Evolutionary conservation across 2,113 vertebrate genomes (phyloP).

Genomic region (Steatornis caripensis): DNA sequence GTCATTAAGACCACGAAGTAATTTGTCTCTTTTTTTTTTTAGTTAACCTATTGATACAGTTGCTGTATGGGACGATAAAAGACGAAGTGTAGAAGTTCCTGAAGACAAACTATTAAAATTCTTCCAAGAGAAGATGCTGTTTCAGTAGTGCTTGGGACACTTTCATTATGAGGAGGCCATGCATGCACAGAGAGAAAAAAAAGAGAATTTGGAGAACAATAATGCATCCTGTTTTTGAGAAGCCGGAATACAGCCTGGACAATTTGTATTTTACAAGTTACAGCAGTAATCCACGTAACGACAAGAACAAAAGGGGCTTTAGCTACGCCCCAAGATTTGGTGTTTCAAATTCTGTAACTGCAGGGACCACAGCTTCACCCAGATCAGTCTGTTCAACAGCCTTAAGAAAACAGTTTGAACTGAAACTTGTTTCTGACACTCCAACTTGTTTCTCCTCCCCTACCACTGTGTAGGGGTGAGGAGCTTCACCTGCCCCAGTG

Average conservation of each 20-base stretch:
- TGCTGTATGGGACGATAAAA: not conserved
- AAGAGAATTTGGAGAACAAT: slow-evolving; percentile 39
- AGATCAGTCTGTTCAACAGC: accelerated
- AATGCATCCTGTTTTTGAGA: slow-evolving; percentile 55
- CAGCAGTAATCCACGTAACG: not conserved
- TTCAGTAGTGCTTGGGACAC: not conserved
- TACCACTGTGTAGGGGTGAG: accelerated
- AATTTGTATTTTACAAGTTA: slow-evolving; percentile 24
- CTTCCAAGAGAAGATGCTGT: not conserved
- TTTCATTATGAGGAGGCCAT: not conserved
- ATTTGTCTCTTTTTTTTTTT: not conserved
- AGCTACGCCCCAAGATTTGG: not conserved
- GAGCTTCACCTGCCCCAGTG: accelerated
- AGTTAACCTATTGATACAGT: not conserved
- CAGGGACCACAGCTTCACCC: not conserved
- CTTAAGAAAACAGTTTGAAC: not conserved
- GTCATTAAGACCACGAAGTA: not conserved
- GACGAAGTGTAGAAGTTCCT: not conserved
- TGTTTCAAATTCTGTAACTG: not conserved
- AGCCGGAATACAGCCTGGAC: slow-evolving; percentile 24
- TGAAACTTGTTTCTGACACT: not conserved
- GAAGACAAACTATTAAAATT: slow-evolving; percentile 18
- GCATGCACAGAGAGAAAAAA: not conserved
- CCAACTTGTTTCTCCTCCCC: not conserved
- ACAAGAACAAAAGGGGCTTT: not conserved